Base-by-base conservation (phyloP, 2,888 invertebrate species). In the Philereme transversata region DNA sequence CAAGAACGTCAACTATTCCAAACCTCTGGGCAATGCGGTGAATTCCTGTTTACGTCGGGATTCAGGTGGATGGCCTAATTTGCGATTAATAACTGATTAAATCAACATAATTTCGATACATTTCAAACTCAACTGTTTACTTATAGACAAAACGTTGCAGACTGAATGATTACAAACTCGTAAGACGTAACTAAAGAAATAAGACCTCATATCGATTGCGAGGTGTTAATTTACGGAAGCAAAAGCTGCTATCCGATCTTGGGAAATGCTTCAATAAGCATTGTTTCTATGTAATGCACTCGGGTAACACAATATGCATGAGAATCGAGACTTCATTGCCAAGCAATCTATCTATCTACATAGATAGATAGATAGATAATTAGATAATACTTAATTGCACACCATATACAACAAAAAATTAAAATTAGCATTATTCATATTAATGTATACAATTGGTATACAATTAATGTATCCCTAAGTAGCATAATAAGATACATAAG, bases 181-280 rank as follows among this genome's bases (percentile, higher is more conserved):
- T 70, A 53, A 54, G 22, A 22, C 51, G 64, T 67, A 68, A 66
- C 64, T 53, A 61, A 53, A 57, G 62, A 49, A 61, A 64, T 64
- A 63, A 65, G 62, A 59, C 60, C 62, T 60, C 52, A 62, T 78
- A 74, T 77, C 74, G 58, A 72, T 75, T 69, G 67, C 46, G 75
- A 64, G 63, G 75, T 78, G 70, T 82, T 73, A 62, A 67, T 72
- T 81, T 76, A 71, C 79, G 69, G 79, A 79, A 75, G 73, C 60
- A 67, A 68, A 73, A 59, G 69, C 71, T 70, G 79, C 65, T 67
- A 82, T 75, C 58, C 55, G 77, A 82, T 79, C 77, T 70, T 60
- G 57, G 60, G 70, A 70, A 69, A 75, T 73, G 80, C 74, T 76
- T 75, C 69, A 73, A 50, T 77, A 74, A 52, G 58, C 70, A 73